phyloP scores from a whole-genome alignment of 2,113 vertebrate species.

The Ammodytes marinus region DNA sequence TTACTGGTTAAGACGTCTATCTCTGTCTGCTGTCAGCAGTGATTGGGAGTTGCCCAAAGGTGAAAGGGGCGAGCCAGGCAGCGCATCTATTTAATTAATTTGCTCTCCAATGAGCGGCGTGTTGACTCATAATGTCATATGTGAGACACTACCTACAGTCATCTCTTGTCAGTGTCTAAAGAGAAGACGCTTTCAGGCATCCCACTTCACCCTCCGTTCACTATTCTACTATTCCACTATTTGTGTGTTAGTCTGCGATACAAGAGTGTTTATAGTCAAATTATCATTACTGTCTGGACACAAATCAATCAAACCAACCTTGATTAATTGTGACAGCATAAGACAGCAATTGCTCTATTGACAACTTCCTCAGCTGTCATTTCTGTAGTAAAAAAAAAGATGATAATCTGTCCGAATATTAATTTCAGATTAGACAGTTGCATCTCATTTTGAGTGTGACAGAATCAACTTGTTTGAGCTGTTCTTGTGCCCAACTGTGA shows the following conservation, averaged over 20 bases:
- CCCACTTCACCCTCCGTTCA: not conserved
- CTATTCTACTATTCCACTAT: constrained; percentile 29
- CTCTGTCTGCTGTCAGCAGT: constrained; percentile 57
- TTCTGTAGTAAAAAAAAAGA: not conserved
- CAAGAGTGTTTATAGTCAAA: not conserved
- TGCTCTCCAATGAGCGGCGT: constrained; percentile 59
- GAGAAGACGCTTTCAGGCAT: constrained; percentile 26
- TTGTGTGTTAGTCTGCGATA: not conserved
- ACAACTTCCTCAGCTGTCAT: no score
- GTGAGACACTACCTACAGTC: constrained; percentile 57
- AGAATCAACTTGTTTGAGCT: not conserved
- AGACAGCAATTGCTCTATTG: not conserved
- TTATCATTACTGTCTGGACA: not conserved
- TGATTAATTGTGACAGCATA: not conserved
- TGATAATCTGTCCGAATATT: no score
- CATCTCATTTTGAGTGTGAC: not conserved
- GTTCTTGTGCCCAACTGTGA: not conserved
- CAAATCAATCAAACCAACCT: not conserved
- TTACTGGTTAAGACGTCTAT: constrained; percentile 54
- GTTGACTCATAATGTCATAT: constrained; percentile 74
- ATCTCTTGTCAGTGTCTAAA: constrained; percentile 35
- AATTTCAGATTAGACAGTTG: not conserved
- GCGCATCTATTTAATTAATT: constrained; percentile 76
- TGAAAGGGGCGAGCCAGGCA: constrained; percentile 56
- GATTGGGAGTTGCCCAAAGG: constrained; percentile 76